Conservation (phyloP, 2,888 invertebrate species). For the Malthinus seriepunctatus region DNA sequence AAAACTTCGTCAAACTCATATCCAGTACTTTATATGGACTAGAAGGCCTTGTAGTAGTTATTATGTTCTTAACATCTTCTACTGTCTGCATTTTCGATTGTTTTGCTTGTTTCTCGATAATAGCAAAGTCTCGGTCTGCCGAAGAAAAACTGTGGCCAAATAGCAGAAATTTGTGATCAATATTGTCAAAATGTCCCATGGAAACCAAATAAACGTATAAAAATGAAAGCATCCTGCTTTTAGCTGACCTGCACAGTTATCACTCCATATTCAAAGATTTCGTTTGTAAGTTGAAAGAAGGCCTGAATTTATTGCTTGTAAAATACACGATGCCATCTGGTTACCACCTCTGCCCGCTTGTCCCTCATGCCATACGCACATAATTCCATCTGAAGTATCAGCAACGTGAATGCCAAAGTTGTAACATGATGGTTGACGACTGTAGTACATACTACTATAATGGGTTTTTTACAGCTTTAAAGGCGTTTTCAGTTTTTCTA, state of each 20-base stretch:
- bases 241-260: background rate
- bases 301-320: background rate
- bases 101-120: background rate
- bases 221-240: background rate
- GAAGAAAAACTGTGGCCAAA: background rate
- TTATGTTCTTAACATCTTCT: background rate
- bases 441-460: background rate
- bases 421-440: background rate
- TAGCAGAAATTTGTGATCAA: background rate
- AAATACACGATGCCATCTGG: background rate
- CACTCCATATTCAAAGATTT: background rate
- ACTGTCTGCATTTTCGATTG: background rate
- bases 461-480: too few relatives aligned
- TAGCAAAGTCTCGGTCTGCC: background rate
- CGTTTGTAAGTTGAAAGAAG: background rate
- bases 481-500: background rate
- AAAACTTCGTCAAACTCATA: background rate
- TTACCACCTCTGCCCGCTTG: background rate
- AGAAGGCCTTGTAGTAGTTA: background rate
- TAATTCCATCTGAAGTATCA: constrained; percentile 3
- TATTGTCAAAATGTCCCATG: background rate
- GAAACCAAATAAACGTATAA: too few relatives aligned
- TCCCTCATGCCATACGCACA: constrained; percentile 1
- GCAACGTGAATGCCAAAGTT: constrained; percentile 1
- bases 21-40: background rate